phyloP scores from a whole-genome alignment of 2,797 vertebrate genomes.

The Lates japonicus region DNA sequence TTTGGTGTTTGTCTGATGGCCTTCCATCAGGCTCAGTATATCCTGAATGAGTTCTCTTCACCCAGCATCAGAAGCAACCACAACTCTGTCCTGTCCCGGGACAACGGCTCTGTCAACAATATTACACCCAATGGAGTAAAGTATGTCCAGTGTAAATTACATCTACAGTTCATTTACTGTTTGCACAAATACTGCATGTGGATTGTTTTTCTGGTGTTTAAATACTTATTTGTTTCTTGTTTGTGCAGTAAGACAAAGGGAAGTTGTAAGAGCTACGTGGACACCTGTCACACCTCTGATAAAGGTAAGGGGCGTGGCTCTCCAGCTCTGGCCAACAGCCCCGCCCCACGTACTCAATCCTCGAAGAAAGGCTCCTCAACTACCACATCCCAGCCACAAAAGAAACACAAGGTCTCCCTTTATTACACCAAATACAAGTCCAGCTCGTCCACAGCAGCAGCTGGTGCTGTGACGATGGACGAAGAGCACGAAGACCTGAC shows the following conservation, averaged over 20 bases:
- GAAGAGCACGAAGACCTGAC: slow-evolving; percentile 84
- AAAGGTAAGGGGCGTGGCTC: slow-evolving; percentile 97
- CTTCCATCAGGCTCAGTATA: slow-evolving; percentile 96
- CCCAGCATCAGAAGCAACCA: slow-evolving; percentile 90
- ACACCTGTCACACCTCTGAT: slow-evolving; percentile 92
- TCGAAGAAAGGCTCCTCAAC: slow-evolving; percentile 89
- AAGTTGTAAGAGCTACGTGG: slow-evolving; percentile 95
- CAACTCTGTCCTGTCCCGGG: slow-evolving; percentile 86
- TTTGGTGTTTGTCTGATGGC: slow-evolving; percentile 96
- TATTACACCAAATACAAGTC: slow-evolving; percentile 94
- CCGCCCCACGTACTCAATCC: slow-evolving; percentile 88
- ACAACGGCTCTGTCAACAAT: slow-evolving; percentile 82
- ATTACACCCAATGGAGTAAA: slow-evolving; percentile 89
- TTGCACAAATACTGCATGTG: not conserved
- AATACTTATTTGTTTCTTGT: slow-evolving; percentile 30
- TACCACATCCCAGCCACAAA: slow-evolving; percentile 89
- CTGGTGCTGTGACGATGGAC: slow-evolving; percentile 58
- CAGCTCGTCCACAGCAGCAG: slow-evolving; percentile 69
- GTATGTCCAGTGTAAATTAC: slow-evolving; percentile 78
- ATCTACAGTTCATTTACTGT: not conserved
- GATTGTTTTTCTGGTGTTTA: not conserved
- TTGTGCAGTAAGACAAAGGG: slow-evolving; percentile 87
- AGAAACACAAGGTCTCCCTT: slow-evolving; percentile 95
- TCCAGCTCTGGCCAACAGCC: slow-evolving; percentile 86
- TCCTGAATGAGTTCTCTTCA: slow-evolving; percentile 94